Evolutionary conservation across 2,888 invertebrate genomes (phyloP).

Genomic region (Hoplodrina blanda): DNA sequence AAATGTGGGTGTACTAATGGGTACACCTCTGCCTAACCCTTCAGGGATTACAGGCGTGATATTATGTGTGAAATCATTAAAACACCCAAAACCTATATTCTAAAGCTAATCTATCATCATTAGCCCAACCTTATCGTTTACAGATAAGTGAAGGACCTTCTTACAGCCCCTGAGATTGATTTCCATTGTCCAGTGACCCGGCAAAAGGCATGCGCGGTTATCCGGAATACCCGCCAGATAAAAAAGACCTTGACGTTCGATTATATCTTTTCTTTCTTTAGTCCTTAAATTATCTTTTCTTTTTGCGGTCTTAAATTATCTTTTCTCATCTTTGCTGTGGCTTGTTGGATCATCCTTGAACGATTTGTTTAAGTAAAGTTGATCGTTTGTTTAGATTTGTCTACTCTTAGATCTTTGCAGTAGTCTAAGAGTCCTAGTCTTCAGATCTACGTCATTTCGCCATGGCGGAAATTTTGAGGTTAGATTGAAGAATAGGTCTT

Average conservation of each 20-base stretch:
- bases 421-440: background rate
- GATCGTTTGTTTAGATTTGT: constrained; percentile 22
- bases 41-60: too few relatives aligned
- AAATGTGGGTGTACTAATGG: too few relatives aligned
- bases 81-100: too few relatives aligned
- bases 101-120: constrained; percentile 7
- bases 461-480: too few relatives aligned
- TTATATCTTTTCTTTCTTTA: constrained; percentile 23
- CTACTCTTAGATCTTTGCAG: constrained; percentile 19
- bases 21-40: too few relatives aligned
- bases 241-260: constrained; percentile 40
- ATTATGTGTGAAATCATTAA: too few relatives aligned
- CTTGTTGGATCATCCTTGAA: constrained; percentile 1
- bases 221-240: constrained; percentile 22
- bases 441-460: background rate
- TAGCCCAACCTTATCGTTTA: constrained; percentile 10
- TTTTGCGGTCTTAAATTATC: background rate
- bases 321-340: background rate
- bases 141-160: constrained; percentile 35
- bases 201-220: constrained; percentile 34
- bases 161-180: constrained; percentile 36
- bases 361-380: constrained; percentile 7
- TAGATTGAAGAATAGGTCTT: too few relatives aligned
- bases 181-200: constrained; percentile 41
- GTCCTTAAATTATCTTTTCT: constrained; percentile 15